These are phyloP conservation scores for Amphipoea oculea DNA, from an alignment of 2,888 invertebrate genomes.

Conservation along the genomic window DNA sequence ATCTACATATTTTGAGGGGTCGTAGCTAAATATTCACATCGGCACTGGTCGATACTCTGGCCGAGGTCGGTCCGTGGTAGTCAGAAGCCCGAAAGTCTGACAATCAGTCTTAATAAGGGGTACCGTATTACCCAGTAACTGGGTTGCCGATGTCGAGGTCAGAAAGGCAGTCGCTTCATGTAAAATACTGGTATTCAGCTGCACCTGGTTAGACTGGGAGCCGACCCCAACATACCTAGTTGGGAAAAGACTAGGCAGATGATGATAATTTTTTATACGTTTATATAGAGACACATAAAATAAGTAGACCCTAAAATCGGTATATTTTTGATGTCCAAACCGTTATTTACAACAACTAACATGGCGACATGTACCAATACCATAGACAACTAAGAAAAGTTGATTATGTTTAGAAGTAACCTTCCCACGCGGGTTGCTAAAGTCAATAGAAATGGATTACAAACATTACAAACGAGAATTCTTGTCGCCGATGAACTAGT, in stretches of 20 bases:
- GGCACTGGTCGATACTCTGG: no score
- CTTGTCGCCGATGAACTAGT: conserved; percentile 31
- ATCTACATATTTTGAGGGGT: background rate
- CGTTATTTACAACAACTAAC: conserved; percentile 1
- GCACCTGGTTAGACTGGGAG: background rate
- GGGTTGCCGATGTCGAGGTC: background rate
- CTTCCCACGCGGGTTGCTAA: conserved; percentile 59
- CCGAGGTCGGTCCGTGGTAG: background rate
- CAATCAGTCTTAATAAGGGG: background rate
- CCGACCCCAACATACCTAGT: background rate
- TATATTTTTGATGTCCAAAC: conserved; percentile 24
- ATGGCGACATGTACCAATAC: conserved; percentile 22
- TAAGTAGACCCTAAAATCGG: conserved; percentile 1
- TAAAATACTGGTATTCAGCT: background rate
- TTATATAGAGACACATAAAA: background rate
- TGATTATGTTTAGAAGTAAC: conserved; percentile 14
- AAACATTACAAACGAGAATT: conserved; percentile 31
- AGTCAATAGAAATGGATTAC: conserved; percentile 49
- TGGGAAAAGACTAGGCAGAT: background rate
- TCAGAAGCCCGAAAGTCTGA: background rate
- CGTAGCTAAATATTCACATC: background rate
- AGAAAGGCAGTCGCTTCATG: background rate
- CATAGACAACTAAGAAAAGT: conserved; percentile 41
- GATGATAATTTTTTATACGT: background rate
- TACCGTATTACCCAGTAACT: background rate